Conservation (phyloP, 2,113 vertebrate genomes). For the Hemicordylus capensis region DNA sequence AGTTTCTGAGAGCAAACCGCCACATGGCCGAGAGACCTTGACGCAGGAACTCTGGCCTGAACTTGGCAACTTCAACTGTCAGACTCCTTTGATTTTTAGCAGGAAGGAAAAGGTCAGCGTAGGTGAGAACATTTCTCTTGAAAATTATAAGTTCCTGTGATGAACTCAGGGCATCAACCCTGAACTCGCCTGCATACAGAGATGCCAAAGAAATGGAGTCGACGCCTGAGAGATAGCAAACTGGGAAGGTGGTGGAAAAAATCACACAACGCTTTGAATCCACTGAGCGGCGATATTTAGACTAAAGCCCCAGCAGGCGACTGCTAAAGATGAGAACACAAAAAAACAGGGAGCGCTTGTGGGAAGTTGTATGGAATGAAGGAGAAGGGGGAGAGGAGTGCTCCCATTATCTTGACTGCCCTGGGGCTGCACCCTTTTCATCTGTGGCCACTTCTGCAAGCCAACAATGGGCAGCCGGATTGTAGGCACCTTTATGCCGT, state of each 20-base stretch:
- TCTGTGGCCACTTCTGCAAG: constrained; percentile 70
- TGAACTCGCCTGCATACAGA: constrained; percentile 4
- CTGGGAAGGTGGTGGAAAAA: constrained; percentile 42
- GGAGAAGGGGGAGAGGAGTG: not conserved
- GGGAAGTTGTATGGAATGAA: not conserved
- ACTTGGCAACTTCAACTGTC: not conserved
- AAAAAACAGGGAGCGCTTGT: not conserved
- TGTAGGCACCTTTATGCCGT: constrained; percentile 73
- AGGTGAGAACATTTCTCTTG: constrained; percentile 62
- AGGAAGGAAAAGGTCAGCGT: constrained; percentile 13
- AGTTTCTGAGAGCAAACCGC: not conserved
- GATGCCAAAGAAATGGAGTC: too few species aligned
- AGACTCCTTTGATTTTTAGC: not conserved
- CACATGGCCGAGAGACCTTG: too few species aligned
- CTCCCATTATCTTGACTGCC: constrained; percentile 57
- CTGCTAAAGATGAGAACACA: not conserved
- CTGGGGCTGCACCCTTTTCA: constrained; percentile 67
- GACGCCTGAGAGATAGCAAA: constrained; percentile 52
- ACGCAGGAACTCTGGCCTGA: not conserved
- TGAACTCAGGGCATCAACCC: not conserved
- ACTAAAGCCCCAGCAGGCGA: constrained; percentile 13
- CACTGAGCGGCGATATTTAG: constrained; percentile 35
- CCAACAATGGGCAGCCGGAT: constrained; percentile 73
- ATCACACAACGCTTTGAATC: constrained; percentile 32
- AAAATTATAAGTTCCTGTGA: constrained; percentile 45